A percentile compares a stretch with the other conserved stretches of the same genome.
Evolutionary conservation across 2,888 invertebrate genomes (phyloP).

Genomic region (Amphimallon solstitiale): DNA sequence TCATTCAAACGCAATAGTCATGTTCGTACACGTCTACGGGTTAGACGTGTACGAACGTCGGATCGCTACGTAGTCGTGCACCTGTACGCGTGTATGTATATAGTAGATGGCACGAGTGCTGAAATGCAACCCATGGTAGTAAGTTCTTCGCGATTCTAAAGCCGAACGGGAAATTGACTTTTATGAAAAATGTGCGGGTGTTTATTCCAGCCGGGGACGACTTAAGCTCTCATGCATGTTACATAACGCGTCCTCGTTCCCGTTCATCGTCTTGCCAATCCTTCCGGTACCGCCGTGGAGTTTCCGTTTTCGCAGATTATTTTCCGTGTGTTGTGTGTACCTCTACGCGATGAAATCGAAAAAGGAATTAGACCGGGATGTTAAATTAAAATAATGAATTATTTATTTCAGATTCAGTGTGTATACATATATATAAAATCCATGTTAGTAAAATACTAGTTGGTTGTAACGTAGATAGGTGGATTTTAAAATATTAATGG

Average conservation of each 20-base stretch:
- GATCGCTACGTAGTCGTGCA: neutral
- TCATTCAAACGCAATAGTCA: conserved; percentile 17
- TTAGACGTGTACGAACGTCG: neutral
- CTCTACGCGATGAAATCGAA: neutral
- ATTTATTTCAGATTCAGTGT: conserved; percentile 3
- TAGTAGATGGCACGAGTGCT: neutral
- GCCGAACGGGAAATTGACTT: conserved; percentile 56
- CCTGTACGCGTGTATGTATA: neutral
- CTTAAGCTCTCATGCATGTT: conserved; percentile 51
- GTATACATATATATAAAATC: neutral
- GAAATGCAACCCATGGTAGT: neutral
- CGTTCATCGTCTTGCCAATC: conserved; percentile 28
- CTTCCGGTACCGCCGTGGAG: conserved; percentile 24
- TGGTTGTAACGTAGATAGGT: too few species aligned
- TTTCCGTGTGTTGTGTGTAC: too few species aligned
- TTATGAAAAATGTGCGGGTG: conserved; percentile 56
- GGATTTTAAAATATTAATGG: too few species aligned
- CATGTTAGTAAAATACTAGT: too few species aligned
- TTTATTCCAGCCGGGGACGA: conserved; percentile 54
- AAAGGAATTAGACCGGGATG: conserved; percentile 22
- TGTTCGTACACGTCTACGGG: conserved; percentile 8
- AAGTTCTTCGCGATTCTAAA: conserved; percentile 33
- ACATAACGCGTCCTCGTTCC: conserved; percentile 16
- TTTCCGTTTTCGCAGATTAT: conserved; percentile 35
- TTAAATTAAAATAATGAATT: conserved; percentile 30